Evolutionary conservation across 2,888 invertebrate genomes (phyloP), one percentile per base, ranked within the genome.

Genomic region (Pyralis farinalis): DNA sequence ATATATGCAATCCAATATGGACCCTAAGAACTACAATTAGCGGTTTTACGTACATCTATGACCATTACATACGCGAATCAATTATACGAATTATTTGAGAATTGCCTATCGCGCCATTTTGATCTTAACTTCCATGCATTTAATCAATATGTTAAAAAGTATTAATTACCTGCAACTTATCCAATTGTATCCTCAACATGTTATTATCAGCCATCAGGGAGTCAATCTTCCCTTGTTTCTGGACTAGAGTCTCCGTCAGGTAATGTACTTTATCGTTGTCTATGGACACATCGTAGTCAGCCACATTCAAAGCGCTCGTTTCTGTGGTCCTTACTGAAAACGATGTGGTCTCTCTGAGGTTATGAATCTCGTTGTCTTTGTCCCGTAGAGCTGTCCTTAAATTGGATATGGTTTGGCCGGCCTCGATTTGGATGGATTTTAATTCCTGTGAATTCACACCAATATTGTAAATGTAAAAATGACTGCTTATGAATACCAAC

Each of bases 211-310:
- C 94, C 40, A 96, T 92, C 30, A 96, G 85, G 11, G 92, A 90
- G 70, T 98, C 97, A n/a, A 98, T 85, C 52, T 93, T 92, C 31
- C 93, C 94, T 77, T 98, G 98, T 67, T 96, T 97, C 63, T 94
- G 92, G 41, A 97, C 95, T 25, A 98, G 84, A 32, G 94, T 95
- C 66, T 97, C 94, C 0, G 97, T 97, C 9, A 97, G 83, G 1
- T 90, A 83, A 34, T 91, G 88, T 7, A 93, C 76, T 55, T 84
- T 82, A 10, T 84, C 78, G 10, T 61, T 70, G 27, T 83, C 80
- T 52, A 79, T 67, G 47, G 56, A 53, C 44, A 67, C 63, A 49
- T 73, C 83, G 54, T 82, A 86, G 40, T 87, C 87, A 0, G 78
- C 87, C 0, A 87, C 87, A 46, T 88, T 88, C 0, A 88, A 53